Evolutionary conservation across 2,888 invertebrate species (phyloP).

Genomic region (Atrina japonica): DNA sequence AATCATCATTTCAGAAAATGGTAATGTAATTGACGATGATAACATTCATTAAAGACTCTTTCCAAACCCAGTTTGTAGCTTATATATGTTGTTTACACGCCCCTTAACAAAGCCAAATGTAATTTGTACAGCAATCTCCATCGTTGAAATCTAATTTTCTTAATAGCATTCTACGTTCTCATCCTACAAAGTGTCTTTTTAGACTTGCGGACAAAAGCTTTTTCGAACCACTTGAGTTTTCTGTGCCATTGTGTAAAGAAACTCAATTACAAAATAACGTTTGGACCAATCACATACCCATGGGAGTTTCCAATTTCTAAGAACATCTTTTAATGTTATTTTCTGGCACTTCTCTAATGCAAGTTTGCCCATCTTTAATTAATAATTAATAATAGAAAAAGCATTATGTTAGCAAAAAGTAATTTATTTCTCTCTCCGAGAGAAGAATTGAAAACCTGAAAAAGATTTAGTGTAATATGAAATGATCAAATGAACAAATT

Average conservation of each 20-base stretch:
- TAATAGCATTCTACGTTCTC: slow-evolving; percentile 53
- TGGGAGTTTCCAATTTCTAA: slow-evolving; percentile 40
- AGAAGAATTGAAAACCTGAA: slow-evolving; percentile 27
- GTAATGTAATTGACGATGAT: slow-evolving; percentile 7
- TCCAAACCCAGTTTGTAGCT: neutral
- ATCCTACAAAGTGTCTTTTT: slow-evolving; percentile 28
- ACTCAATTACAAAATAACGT: slow-evolving; percentile 42
- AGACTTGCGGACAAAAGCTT: slow-evolving; percentile 28
- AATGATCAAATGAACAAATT: slow-evolving; percentile 25
- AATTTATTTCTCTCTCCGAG: slow-evolving; percentile 36
- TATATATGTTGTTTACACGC: too few species aligned
- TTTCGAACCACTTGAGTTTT: slow-evolving; percentile 35
- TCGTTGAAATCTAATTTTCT: slow-evolving; percentile 61
- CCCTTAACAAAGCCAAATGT: too few species aligned
- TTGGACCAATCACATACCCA: slow-evolving; percentile 29
- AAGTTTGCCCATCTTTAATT: slow-evolving; percentile 44
- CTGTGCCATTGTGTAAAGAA: slow-evolving; percentile 41
- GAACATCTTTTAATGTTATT: slow-evolving; percentile 40
- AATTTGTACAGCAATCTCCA: neutral
- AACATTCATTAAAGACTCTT: slow-evolving; percentile 15
- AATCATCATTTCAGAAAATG: slow-evolving; percentile 1
- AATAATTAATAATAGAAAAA: slow-evolving; percentile 46
- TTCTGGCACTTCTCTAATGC: slow-evolving; percentile 47
- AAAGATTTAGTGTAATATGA: slow-evolving; percentile 21
- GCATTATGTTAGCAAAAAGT: slow-evolving; percentile 28